These are phyloP conservation scores for Druon quercuslanigerum DNA, from an alignment of 1,140 invertebrate species.

Conservation along the genomic window DNA sequence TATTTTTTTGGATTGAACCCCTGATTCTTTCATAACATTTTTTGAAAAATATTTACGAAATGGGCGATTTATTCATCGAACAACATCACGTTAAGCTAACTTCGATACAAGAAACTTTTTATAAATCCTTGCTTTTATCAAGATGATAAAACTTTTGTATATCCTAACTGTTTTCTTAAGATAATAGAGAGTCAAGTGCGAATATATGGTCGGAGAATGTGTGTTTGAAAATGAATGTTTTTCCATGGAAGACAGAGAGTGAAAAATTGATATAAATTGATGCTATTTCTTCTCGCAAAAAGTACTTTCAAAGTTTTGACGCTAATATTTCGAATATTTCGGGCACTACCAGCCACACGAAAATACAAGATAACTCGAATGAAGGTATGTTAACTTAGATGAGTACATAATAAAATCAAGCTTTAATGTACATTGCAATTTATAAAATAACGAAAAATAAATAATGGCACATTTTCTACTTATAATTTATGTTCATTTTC, in stretches of 20 bases:
- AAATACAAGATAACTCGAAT: slow-evolving; percentile 11
- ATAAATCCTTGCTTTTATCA: slow-evolving; percentile 1
- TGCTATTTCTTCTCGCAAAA: not conserved
- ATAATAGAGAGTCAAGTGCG: not conserved
- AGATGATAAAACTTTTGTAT: slow-evolving; percentile 8
- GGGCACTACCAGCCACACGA: not conserved
- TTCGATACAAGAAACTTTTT: slow-evolving; percentile 12
- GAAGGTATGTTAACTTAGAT: not conserved
- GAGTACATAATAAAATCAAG: slow-evolving; percentile 30
- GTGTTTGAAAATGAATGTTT: not conserved
- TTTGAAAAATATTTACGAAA: not conserved
- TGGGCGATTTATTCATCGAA: not conserved
- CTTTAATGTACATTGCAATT: not conserved
- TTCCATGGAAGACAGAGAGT: not conserved
- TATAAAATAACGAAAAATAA: not conserved
- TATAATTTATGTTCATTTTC: too few species aligned
- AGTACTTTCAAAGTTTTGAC: not conserved
- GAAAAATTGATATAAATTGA: not conserved
- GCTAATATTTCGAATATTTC: not conserved
- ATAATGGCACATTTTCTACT: not conserved
- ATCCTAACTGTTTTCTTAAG: not conserved
- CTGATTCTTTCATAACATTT: not conserved
- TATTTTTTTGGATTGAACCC: not conserved
- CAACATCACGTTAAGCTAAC: not conserved
- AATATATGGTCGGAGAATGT: not conserved